Evolutionary conservation across 2,797 vertebrate genomes (phyloP), one percentile per base, ranked within the genome.

Genomic region (Neomorphus geoffroyi): DNA sequence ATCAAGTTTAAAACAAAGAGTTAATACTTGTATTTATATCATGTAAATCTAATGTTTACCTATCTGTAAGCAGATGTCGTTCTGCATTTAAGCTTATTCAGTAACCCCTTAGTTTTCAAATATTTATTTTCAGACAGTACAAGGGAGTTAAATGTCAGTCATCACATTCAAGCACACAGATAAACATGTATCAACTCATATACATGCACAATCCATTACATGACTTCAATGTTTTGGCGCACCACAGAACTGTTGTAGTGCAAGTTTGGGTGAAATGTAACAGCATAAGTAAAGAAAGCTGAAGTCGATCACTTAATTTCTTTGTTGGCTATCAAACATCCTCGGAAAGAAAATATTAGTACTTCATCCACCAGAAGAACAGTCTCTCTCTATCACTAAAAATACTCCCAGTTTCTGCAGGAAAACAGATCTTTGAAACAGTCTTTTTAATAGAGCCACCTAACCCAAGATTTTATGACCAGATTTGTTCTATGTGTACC

Each of bases 361-460:
- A 94, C 91, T 85, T 72, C 72, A 78, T 92, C 77, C 65, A 85
- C 86, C 53, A 95, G 94, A 97, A 92, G 24, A 79, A 75, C 19
- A 74, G 56, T 48, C 28, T 90, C 91, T 94, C n/a, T 61, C 57
- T 81, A 39, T 56, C 60, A 81, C 61, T 95, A 71, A 81, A 78
- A 95, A 90, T 64, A 95, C 77, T 87, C 96, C 94, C 66, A 66
- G 81, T 96, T 94, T 96, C 97, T 96, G 77, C 85, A 82, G 87
- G 86, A 96, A 91, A 79, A 91, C 24, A 51, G 64, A 57, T 84
- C 85, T 72, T 95, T 88, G 41, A 80, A 80, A 95, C 35, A 71
- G 60, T 84, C 28, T 67, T 51, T 15, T 58, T 45, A 7, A 51
- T 53, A 86, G 65, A 92, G 28, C 45, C 86, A 92, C 86, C 64